A percentile compares a stretch with the other conserved stretches of the same genome.
Evolutionary conservation across 2,113 vertebrate genomes (phyloP).

Genomic region (Phrynosoma platyrhinos): DNA sequence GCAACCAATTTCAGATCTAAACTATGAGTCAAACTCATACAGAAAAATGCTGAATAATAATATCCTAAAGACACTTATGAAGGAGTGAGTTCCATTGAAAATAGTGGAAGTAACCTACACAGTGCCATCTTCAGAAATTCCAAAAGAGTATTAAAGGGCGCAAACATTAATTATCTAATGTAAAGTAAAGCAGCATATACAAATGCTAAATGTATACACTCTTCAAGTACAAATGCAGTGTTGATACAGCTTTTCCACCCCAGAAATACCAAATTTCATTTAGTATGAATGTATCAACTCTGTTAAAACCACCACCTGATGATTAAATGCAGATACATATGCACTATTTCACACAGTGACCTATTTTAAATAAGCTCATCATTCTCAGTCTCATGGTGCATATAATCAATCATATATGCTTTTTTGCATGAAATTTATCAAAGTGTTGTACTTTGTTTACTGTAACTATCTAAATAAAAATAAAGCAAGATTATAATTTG

Average conservation of each 20-base stretch:
- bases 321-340: not conserved
- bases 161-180: rapidly evolving
- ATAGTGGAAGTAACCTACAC: not conserved
- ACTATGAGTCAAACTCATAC: not conserved
- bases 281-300: rapidly evolving
- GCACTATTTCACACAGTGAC: not conserved
- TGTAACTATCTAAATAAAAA: not conserved
- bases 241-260: not conserved
- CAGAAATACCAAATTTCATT: not conserved
- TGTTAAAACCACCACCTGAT: not conserved
- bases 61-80: not conserved
- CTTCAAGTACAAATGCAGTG: not conserved
- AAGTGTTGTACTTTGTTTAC: constrained; percentile 7
- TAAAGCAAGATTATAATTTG: not conserved
- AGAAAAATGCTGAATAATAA: not conserved
- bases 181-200: constrained; percentile 23
- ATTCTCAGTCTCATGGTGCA: not conserved
- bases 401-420: not conserved
- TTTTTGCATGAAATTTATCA: not conserved
- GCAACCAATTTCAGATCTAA: not conserved
- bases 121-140: not conserved
- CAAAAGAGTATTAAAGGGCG: constrained; percentile 14
- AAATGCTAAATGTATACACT: not conserved
- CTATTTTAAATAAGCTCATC: not conserved
- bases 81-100: not conserved